These are phyloP conservation scores for Hydrozoanthus tunicans DNA, from an alignment of 64 coral and sea anemone species.

Conservation along the genomic window DNA sequence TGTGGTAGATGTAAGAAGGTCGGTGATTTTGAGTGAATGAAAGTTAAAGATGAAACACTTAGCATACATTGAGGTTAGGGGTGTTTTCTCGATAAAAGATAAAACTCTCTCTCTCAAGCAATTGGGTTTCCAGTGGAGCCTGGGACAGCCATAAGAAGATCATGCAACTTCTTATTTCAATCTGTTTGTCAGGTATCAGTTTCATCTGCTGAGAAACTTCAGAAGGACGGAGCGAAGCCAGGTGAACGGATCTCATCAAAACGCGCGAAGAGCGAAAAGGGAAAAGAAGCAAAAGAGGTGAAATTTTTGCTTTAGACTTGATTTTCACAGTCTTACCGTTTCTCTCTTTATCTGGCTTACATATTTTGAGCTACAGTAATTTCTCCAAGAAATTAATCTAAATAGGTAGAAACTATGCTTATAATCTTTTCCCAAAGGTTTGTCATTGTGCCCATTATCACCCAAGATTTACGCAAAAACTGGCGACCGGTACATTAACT, in stretches of 20 bases:
- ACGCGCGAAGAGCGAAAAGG: constrained; percentile 74
- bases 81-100: no score
- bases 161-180: background rate
- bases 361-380: no score
- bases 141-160: background rate
- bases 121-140: background rate
- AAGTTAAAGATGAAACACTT: no score
- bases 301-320: background rate
- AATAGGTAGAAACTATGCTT: no score
- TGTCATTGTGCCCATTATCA: no score
- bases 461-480: no score
- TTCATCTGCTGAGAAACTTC: constrained; percentile 75
- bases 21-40: no score
- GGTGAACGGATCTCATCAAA: constrained; percentile 80
- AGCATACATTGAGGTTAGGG: no score
- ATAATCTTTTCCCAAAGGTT: no score
- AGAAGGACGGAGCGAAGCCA: constrained; percentile 83
- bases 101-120: no score
- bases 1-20: no score
- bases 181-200: constrained; percentile 69
- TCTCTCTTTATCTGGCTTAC: background rate
- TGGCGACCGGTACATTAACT: no score
- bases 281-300: constrained; percentile 82
- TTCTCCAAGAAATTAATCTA: background rate
- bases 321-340: background rate